phyloP scores from a whole-genome alignment of 1,140 invertebrate species.

The Polyergus mexicanus region DNA sequence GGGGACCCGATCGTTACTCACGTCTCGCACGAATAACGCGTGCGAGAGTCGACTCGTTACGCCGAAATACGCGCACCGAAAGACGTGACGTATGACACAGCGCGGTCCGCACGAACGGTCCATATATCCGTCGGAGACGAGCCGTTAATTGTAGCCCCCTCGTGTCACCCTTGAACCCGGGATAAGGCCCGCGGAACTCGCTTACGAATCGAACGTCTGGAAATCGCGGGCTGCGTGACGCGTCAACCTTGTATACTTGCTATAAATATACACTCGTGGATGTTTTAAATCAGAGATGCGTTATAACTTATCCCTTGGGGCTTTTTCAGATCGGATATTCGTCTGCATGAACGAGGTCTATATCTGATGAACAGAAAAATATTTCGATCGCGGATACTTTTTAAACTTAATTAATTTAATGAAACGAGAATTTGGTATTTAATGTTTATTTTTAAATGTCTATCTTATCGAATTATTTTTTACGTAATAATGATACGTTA shows the following conservation, averaged over 20 bases:
- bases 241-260: neutral
- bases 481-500: neutral
- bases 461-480: conserved; percentile 10
- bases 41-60: conserved; percentile 72
- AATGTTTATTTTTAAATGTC: conserved; percentile 3
- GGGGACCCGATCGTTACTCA: conserved; percentile 78
- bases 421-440: neutral
- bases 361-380: neutral
- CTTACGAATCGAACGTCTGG: conserved; percentile 54
- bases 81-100: conserved; percentile 74
- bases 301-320: neutral
- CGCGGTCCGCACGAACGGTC: conserved; percentile 60
- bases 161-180: neutral
- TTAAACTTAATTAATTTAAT: conserved; percentile 9
- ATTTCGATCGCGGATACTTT: neutral
- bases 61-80: conserved; percentile 73
- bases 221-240: conserved; percentile 31
- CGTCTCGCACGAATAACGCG: conserved; percentile 72
- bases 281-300: conserved; percentile 7
- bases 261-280: conserved; percentile 19
- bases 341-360: neutral
- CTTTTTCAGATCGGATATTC: neutral
- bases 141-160: conserved; percentile 71
- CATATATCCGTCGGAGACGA: conserved; percentile 73
- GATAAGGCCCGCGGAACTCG: neutral